Conservation (phyloP, 2,888 invertebrate species). For the Lepidochitona cinerea region DNA sequence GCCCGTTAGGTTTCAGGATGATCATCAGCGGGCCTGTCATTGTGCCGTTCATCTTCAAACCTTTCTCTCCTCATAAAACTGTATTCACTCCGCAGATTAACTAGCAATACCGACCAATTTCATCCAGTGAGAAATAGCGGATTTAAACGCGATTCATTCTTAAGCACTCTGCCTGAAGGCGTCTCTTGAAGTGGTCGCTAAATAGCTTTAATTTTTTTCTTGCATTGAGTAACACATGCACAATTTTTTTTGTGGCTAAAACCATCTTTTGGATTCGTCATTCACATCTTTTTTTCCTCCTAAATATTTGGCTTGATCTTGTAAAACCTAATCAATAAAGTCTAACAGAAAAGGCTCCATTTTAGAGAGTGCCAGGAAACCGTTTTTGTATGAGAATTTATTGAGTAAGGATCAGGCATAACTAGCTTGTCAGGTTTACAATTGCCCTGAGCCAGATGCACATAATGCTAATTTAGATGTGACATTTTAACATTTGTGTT, state of each 20-base stretch:
- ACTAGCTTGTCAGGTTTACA: not conserved
- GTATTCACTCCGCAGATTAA: not conserved
- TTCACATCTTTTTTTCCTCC: no score
- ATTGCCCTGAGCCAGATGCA: no score
- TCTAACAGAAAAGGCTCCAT: no score
- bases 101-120: not conserved
- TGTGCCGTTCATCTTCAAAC: not conserved
- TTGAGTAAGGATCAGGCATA: not conserved
- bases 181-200: not conserved
- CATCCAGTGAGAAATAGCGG: not conserved
- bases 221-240: no score
- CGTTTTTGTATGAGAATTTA: not conserved
- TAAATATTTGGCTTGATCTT: no score
- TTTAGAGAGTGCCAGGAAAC: no score
- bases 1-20: not conserved
- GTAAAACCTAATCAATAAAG: no score
- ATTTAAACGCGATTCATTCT: not conserved
- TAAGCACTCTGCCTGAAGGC: not conserved
- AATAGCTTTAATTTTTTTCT: not conserved
- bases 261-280: no score
- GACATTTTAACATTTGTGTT: no score
- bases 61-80: not conserved
- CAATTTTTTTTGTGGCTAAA: no score
- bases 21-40: not conserved
- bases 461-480: no score